Evolutionary conservation across 2,797 vertebrate genomes (phyloP).

Genomic region (Crenuchus spilurus): DNA sequence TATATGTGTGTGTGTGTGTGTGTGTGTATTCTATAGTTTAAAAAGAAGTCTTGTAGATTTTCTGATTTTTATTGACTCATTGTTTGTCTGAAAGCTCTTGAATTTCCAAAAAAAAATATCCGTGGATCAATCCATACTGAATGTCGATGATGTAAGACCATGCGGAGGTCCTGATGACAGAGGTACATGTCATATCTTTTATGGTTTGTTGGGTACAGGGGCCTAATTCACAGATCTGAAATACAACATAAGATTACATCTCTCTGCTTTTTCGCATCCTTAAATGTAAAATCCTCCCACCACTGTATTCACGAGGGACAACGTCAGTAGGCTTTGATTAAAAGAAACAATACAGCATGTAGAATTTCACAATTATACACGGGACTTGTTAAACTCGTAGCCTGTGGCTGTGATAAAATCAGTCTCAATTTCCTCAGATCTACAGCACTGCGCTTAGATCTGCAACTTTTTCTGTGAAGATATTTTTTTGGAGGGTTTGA

Average conservation of each 20-base stretch:
- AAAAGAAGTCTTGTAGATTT: too few relatives aligned
- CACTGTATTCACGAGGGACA: background rate
- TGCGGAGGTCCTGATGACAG: too few relatives aligned
- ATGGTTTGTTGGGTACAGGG: background rate
- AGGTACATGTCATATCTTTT: background rate
- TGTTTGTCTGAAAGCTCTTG: too few relatives aligned
- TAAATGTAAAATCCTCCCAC: background rate
- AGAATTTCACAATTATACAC: constrained; percentile 26
- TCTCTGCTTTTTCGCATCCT: background rate
- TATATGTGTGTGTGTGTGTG: too few relatives aligned
- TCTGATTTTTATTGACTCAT: too few relatives aligned
- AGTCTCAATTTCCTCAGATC: constrained; percentile 28
- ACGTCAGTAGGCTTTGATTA: constrained; percentile 26
- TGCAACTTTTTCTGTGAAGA: constrained; percentile 26
- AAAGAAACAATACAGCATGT: constrained; percentile 35
- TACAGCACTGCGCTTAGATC: constrained; percentile 4
- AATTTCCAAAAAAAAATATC: too few relatives aligned
- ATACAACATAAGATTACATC: background rate
- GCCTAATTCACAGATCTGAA: constrained; percentile 7
- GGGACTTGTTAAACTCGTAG: constrained; percentile 22
- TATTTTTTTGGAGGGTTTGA: constrained; percentile 26
- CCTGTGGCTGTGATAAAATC: constrained; percentile 21
- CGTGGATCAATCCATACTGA: too few relatives aligned
- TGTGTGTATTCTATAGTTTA: too few relatives aligned
- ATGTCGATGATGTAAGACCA: too few relatives aligned